Evolutionary conservation across 2,888 invertebrate species (phyloP).

Genomic region (Pammene aurita): DNA sequence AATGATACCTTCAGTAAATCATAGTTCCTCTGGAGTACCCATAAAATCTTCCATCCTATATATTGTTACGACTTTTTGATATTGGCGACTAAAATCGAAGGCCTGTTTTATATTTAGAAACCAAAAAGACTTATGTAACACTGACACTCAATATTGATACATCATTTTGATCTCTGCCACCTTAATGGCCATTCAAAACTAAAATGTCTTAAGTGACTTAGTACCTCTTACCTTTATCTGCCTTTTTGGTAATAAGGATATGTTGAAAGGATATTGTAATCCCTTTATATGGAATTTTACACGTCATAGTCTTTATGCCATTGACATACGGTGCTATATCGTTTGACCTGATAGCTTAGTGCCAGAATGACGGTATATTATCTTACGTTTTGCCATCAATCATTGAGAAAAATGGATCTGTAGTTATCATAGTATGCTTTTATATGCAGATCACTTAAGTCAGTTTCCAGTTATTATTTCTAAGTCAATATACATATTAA

Average conservation of each 20-base stretch:
- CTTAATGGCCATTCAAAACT: neutral
- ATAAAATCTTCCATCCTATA: neutral
- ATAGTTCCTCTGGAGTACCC: no score
- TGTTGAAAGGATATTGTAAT: slow-evolving; percentile 3
- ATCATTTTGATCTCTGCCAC: neutral
- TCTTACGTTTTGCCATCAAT: slow-evolving; percentile 7
- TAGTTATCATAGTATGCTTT: no score
- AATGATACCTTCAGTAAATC: no score
- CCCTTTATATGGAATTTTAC: neutral
- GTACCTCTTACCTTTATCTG: neutral
- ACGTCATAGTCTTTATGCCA: neutral
- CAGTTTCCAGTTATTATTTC: no score
- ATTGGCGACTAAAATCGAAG: neutral
- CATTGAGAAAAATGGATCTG: neutral
- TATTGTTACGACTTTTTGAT: neutral
- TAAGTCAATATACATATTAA: no score
- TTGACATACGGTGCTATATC: neutral
- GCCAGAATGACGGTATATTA: neutral
- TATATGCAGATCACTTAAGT: no score
- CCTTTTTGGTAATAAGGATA: neutral
- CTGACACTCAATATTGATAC: neutral
- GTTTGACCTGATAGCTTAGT: neutral
- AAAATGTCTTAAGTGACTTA: neutral
- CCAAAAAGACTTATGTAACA: neutral
- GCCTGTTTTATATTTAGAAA: neutral